Base-by-base conservation (phyloP, 1,140 invertebrate species). In the Nautilus pompilius region DNA sequence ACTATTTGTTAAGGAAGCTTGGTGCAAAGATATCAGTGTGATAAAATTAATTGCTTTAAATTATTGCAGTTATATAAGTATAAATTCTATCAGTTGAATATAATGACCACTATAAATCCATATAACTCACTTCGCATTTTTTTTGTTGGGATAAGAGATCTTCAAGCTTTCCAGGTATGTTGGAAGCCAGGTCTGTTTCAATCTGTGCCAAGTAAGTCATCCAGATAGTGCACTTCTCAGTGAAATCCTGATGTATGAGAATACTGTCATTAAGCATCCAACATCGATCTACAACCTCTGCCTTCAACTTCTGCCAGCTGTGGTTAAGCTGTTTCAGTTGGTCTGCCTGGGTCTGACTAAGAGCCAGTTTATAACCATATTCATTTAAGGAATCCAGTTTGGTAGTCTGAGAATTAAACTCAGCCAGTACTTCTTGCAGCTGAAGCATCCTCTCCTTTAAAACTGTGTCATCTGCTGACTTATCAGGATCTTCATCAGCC, bases 211-310 rank as follows among this genome's bases (percentile, higher is more conserved):
- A 60, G 71, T 80, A 79, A 0, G 70, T 72, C 76, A 79, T 76
- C 80, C 80, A 81, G 8, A 67, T 66, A 22, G 78, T 71, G 72
- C 80, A 81, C 58, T 81, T 80, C 26, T 73, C 64, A 1, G 67
- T 72, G 61, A 80, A 81, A 63, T 75, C 73, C 54, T 81, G 78
- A 32, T 78, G 77, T 10, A 74, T 53, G 48, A 81, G 60, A 22
- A 81, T 46, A 45, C 71, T 55, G 15, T 66, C 65, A 45, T 80
- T 77, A 5, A 81, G 57, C 0, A 51, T 66, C 45, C 73, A 71
- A 58, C 67, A 74, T 20, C 74, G 62, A n/a, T 77, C 77, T 20
- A 68, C 68, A 17, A 72, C 67, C 13, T 75, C 68, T 34, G 63
- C 58, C 29, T 69, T 68, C 51, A 77, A 45, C 3, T 68, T 53